These are phyloP conservation scores for Gymnopithys bicolor DNA, from an alignment of 2,797 vertebrate species.

Conservation along the genomic window DNA sequence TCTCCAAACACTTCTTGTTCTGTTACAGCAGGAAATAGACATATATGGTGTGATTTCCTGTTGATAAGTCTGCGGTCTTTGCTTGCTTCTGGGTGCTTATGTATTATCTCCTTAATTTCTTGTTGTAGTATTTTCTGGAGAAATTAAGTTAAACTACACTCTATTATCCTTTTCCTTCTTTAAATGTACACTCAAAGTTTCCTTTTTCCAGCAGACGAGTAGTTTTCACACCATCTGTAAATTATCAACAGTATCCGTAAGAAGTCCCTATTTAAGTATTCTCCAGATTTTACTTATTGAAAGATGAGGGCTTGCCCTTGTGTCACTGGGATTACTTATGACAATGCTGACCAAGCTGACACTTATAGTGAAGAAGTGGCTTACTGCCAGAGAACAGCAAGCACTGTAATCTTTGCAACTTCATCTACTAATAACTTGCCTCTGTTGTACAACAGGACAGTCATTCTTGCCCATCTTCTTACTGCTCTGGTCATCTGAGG, in stretches of 20 bases:
- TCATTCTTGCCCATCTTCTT: neutral
- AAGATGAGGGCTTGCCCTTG: neutral
- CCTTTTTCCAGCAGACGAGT: neutral
- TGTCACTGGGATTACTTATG: neutral
- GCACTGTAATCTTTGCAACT: conserved; percentile 50
- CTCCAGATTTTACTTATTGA: neutral
- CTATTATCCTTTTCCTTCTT: neutral
- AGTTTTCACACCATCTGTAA: neutral
- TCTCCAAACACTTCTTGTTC: neutral
- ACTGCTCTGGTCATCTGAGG: neutral
- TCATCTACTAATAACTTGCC: conserved; percentile 33
- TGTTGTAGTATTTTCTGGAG: neutral
- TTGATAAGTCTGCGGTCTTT: neutral
- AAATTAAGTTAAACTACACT: neutral
- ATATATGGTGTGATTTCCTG: neutral
- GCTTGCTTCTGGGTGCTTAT: neutral
- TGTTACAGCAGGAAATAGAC: neutral
- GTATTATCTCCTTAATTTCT: neutral
- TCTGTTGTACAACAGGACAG: conserved; percentile 20
- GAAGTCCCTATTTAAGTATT: neutral
- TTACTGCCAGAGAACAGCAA: conserved; percentile 37
- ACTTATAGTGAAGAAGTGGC: conserved; percentile 25
- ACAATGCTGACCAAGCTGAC: conserved; percentile 17
- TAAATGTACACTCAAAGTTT: neutral
- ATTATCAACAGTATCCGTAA: neutral